These are phyloP conservation scores for Muntiacus muntjak DNA, from an alignment of 2,113 vertebrate species.

Conservation along the genomic window DNA sequence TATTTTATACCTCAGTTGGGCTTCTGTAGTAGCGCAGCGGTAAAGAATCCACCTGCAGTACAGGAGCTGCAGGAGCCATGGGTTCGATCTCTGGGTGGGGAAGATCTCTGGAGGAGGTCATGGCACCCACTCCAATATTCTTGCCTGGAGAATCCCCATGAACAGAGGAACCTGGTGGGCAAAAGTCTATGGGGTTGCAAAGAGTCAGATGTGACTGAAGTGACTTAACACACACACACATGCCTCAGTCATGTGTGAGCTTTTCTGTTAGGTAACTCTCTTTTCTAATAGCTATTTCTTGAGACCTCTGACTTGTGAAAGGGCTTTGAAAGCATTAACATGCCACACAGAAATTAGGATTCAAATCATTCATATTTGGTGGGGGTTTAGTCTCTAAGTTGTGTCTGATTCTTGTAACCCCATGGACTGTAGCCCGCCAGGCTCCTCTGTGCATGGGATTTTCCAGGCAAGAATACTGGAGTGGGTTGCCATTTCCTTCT, in stretches of 20 bases:
- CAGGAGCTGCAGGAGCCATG: not conserved
- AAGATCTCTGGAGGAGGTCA: not conserved
- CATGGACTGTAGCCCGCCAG: not conserved
- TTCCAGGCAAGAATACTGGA: not conserved
- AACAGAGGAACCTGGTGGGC: not conserved
- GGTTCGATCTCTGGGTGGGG: not conserved
- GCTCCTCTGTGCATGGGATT: not conserved
- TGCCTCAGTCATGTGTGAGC: not conserved
- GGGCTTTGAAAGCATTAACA: not conserved
- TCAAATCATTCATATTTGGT: not conserved
- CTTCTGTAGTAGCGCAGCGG: fast-evolving
- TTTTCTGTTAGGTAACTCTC: not conserved
- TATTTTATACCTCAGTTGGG: not conserved
- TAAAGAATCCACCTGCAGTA: not conserved
- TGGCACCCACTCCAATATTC: not conserved
- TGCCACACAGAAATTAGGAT: not conserved
- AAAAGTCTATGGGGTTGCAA: not conserved
- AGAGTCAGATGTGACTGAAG: not conserved
- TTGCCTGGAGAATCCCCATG: not conserved
- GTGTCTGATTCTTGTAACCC: not conserved
- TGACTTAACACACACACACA: not conserved
- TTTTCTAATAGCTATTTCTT: not conserved
- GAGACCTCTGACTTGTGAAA: not conserved
- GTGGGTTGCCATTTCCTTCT: not conserved
- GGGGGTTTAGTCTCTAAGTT: not conserved